Base-by-base conservation (phyloP, 92 coral and sea anemone species). In the Siderastrea radians region DNA sequence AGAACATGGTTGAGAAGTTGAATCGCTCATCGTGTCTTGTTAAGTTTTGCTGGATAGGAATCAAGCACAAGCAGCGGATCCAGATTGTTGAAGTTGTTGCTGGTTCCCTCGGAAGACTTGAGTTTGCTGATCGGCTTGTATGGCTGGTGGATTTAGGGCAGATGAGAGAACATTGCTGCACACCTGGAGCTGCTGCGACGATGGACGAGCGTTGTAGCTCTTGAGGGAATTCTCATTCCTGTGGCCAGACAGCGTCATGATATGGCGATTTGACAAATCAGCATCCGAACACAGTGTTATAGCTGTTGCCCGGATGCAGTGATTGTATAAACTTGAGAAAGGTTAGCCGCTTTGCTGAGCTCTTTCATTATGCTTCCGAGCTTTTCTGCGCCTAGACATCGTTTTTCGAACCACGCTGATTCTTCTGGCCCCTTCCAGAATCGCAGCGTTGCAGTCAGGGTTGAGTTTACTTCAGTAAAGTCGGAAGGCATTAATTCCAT, bases 141-240 rank as follows among this genome's bases (percentile, higher is more conserved):
- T 26, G 38, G 38, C 38, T 26, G 38, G 38, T 26, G n/a, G 43
- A 15, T 63, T 63, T 3, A 63, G 68, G 43, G 68, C 68, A 63
- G 68, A 15, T 15, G 68, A 63, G 38, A 63, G 44, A 15, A 63
- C 68, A 6, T 63, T 63, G 43, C 68, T 63, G 5, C 68, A 63
- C 43, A 14, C 6, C 75, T 10, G 75, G 72, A 66, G 72, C 72
- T 66, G 72, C 38, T n/a, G 38, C 6, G 72, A 66, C 5, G 72
- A 66, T 5, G 72, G 72, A n/a, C 72, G 72, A 5, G 72, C 16
- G 72, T 66, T 66, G 72, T 66, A 66, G 16, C 72, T 66, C 7
- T 13, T 7, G 72, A 66, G 72, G 47, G 72, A 66, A 6, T 66
- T n/a, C 16, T 66, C 72, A 66, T 66, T 66, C 47, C 72, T n/a